Base-by-base conservation (phyloP, 2,888 invertebrate species). In the Ecliptopera silaceata region DNA sequence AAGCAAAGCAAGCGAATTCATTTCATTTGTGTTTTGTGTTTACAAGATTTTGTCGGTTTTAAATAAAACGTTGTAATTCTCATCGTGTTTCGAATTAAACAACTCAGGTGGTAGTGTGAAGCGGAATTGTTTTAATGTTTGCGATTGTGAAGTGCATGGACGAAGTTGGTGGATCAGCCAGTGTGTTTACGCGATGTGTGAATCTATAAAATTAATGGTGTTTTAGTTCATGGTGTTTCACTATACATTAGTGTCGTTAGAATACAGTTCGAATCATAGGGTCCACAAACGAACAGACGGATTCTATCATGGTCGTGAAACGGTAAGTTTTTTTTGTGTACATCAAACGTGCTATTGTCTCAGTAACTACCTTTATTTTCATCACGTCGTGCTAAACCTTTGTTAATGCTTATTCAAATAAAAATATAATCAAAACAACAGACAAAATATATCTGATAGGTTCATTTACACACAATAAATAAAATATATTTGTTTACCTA, bases 241-340 rank as follows among this genome's bases (percentile, higher is more conserved):
- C 75, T 84, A 77, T 80, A 77, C 77, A 66, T 79, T 83, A 78
- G 90, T 90, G 86, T 69, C 75, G 76, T 85, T 78, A 81, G 85
- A 84, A 72, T 72, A 84, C 85, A 84, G 73, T 85, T 84, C 86
- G 80, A 91, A 91, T 86, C 91, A 92, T 92, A 91, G 91, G 91
- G 86, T 90, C 91, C 86, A 89, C 84, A 86, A 88, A 84, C 84
- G 91, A 88, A 84, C 86, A 82, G 82, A 91, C 91, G 91, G 91
- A 89, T 88, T 90, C 89, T 90, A 91, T 84, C 89, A 92, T 92
- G 92, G 92, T 91, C 88, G 91, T 91, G 87, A 91, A 91, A 91
- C 91, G 90, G 91, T 91, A 78, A 86, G 91, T 84, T 75, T 67
- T 66, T 57, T 67, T 41, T 65, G 17, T 18, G 47, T 31, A 11